A percentile compares a stretch with the other conserved stretches of the same genome.
These are phyloP conservation scores for Thunnus thynnus DNA, from an alignment of 2,113 vertebrate species.

Conservation along the genomic window DNA sequence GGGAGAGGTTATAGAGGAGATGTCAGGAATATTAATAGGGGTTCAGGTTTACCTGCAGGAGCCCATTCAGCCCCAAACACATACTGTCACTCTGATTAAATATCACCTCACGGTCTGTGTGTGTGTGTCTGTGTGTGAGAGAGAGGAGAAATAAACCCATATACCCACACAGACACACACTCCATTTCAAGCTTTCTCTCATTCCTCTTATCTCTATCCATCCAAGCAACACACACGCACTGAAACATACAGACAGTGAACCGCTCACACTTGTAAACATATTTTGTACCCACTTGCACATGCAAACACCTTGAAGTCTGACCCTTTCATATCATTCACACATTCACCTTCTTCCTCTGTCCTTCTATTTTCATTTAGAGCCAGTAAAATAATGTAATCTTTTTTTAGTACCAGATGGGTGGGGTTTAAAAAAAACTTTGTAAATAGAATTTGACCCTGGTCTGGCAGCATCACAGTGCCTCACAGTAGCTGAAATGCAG, in stretches of 20 bases:
- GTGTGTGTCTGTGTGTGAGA: neutral
- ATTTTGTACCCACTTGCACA: neutral
- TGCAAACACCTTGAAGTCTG: slow-evolving; percentile 13
- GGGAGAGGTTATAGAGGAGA: slow-evolving; percentile 72
- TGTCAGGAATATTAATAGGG: slow-evolving; percentile 79
- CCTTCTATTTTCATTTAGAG: neutral
- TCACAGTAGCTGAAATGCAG: neutral
- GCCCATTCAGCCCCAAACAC: slow-evolving; percentile 76
- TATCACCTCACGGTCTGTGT: slow-evolving; percentile 52
- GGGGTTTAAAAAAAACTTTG: neutral
- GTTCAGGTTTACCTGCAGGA: slow-evolving; percentile 78
- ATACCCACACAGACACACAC: slow-evolving; percentile 21
- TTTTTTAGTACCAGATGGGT: neutral
- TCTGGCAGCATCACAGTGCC: neutral
- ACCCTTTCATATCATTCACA: slow-evolving; percentile 6
- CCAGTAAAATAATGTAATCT: neutral
- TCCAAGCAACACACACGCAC: slow-evolving; percentile 15
- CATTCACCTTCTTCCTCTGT: neutral
- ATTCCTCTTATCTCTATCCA: slow-evolving; percentile 41
- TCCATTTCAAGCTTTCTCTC: slow-evolving; percentile 6
- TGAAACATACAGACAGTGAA: neutral
- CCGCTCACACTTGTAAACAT: neutral
- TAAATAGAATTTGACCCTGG: slow-evolving; percentile 9
- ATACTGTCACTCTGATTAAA: slow-evolving; percentile 77
- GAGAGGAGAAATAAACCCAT: slow-evolving; percentile 25